Evolutionary conservation across 2,888 invertebrate species (phyloP), one percentile per base, ranked within the genome.

Genomic region (Cistogaster globosa): DNA sequence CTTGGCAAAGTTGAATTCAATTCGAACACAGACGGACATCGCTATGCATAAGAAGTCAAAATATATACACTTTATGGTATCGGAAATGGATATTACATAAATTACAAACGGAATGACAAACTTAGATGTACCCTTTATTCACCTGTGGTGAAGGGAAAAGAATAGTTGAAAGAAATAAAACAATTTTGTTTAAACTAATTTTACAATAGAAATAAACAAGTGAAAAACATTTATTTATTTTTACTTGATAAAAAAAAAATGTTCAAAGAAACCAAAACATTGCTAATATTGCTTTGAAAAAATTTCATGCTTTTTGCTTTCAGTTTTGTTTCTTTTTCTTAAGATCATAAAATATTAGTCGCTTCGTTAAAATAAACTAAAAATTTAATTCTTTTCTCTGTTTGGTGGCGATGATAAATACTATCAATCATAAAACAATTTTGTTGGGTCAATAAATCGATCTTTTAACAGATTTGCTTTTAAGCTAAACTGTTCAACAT

Each of bases 181-280:
- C 8, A n/a, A 22, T 26, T 71, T 71, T 60, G 53, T 55, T 78
- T 32, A 58, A 36, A 77, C 51, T 20, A 51, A 60, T 57, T 48
- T 55, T 8, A 48, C 8, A 38, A 51, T 51, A n/a, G 42, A 68
- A 68, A 69, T 77, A 69, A 77, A 77, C 68, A 69, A 69, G 53
- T 65, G 65, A 45, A 45, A 69, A 60, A 69, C 78, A 78, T 69
- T 78, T 62, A 53, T 45, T 42, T 32, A 32, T 32, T 32, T 32
- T 32, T 51, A 42, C 32, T 14, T 42, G 22, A 22, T 42, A 22
- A 48, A 62, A 48, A 68, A 51, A 68, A 51, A 53, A 53, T 53
- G n/a, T 78, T 78, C 32, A 42, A 63, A 79, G 55, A 62, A 57
- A 57, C 55, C 14, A 48, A 12, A n/a, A 11, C 16, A 22, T 32